phyloP scores from a whole-genome alignment of 2,888 invertebrate genomes.

The Iselma pallidipennis region DNA sequence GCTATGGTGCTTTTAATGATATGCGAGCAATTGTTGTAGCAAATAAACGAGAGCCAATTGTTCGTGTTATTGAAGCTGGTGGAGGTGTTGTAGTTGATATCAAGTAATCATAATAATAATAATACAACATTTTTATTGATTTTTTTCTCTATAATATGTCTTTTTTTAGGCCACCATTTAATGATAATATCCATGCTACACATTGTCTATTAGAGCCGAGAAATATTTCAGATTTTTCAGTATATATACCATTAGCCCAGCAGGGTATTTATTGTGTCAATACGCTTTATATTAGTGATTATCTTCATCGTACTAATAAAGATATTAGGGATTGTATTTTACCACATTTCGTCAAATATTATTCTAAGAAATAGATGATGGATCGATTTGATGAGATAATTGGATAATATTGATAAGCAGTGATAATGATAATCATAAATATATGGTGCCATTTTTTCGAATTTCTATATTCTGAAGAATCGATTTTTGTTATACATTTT shows the following conservation, averaged over 20 bases:
- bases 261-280: slow-evolving; percentile 51
- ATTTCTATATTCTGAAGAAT: no score
- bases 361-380: slow-evolving; percentile 13
- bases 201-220: slow-evolving; percentile 73
- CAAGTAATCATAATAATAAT: slow-evolving; percentile 54
- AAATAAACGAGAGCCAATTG: slow-evolving; percentile 65
- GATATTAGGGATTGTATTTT: slow-evolving; percentile 47
- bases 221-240: slow-evolving; percentile 38
- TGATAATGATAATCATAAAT: no score
- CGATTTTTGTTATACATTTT: no score
- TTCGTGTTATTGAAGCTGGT: slow-evolving; percentile 76
- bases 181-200: slow-evolving; percentile 61
- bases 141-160: slow-evolving; percentile 12
- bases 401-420: no score
- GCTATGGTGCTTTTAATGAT: slow-evolving; percentile 55
- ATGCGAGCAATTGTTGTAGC: slow-evolving; percentile 64
- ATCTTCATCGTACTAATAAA: slow-evolving; percentile 41
- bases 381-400: no score
- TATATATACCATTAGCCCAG: slow-evolving; percentile 47
- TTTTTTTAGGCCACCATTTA: slow-evolving; percentile 61
- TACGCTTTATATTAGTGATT: slow-evolving; percentile 49
- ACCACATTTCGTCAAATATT: slow-evolving; percentile 43
- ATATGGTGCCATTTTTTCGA: no score
- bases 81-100: slow-evolving; percentile 70
- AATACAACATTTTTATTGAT: neutral